These are phyloP conservation scores for Scaptomyza tumidula DNA, from an alignment of 2,888 invertebrate genomes.

Conservation along the genomic window DNA sequence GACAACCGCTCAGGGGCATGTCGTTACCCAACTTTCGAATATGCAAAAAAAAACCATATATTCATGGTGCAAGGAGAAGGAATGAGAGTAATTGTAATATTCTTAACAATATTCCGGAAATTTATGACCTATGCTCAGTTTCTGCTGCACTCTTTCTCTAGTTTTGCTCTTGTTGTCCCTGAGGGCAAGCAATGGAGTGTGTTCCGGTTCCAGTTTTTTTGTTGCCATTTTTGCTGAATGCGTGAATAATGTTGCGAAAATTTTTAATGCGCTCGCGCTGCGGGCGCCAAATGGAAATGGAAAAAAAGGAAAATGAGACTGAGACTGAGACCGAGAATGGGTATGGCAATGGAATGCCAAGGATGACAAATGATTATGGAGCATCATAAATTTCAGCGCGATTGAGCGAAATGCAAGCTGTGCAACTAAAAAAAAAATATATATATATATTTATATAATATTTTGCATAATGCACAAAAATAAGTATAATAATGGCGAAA, in stretches of 20 bases:
- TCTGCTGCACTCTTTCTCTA: conserved; percentile 7
- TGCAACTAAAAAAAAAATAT: conserved; percentile 25
- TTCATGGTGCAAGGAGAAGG: not conserved
- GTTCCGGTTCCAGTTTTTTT: conserved; percentile 43
- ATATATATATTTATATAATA: conserved; percentile 14
- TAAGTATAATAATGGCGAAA: not conserved
- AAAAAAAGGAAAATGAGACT: conserved; percentile 16
- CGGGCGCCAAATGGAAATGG: conserved; percentile 72
- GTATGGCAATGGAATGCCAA: conserved; percentile 50
- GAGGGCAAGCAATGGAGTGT: conserved; percentile 39
- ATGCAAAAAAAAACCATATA: conserved; percentile 48
- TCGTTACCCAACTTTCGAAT: conserved; percentile 44
- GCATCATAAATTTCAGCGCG: conserved; percentile 73
- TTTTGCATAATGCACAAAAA: conserved; percentile 38
- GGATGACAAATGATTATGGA: conserved; percentile 80
- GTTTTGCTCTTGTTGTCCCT: not conserved
- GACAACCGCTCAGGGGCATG: conserved; percentile 32
- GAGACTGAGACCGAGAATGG: conserved; percentile 56
- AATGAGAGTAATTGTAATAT: conserved; percentile 68
- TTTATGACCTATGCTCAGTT: conserved; percentile 64
- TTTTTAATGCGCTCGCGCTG: conserved; percentile 74
- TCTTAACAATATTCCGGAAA: conserved; percentile 75
- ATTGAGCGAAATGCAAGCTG: conserved; percentile 74
- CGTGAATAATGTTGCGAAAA: conserved; percentile 77
- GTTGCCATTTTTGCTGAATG: conserved; percentile 69